Evolutionary conservation across 2,888 invertebrate species (phyloP).

Genomic region (Eupithecia subfuscata): DNA sequence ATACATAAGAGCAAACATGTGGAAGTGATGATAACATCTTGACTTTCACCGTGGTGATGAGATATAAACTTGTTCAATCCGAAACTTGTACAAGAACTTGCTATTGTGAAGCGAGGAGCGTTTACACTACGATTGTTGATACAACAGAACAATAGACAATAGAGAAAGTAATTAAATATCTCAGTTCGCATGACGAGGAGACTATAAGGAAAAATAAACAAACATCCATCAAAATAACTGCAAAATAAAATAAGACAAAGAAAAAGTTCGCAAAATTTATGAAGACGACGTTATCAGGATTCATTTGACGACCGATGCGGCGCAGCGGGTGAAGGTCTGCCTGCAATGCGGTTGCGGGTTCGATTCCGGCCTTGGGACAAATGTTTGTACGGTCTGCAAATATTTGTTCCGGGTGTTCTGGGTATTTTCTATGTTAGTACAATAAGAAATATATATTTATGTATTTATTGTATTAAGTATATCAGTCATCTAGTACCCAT

Average conservation of each 20-base stretch:
- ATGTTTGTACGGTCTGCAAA: too few relatives aligned
- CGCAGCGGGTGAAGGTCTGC: too few relatives aligned
- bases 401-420: too few relatives aligned
- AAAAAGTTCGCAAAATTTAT: background rate
- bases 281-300: background rate
- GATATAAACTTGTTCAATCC: conserved; percentile 19
- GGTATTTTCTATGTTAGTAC: too few relatives aligned
- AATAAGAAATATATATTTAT: too few relatives aligned
- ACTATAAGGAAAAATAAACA: background rate
- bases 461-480: too few relatives aligned
- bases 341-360: too few relatives aligned
- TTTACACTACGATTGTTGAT: conserved; percentile 12
- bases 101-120: conserved; percentile 20
- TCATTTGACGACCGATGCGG: too few relatives aligned
- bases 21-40: conserved; percentile 33
- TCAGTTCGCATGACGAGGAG: background rate
- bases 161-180: conserved; percentile 6
- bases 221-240: background rate
- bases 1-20: conserved; percentile 33
- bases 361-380: too few relatives aligned
- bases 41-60: conserved; percentile 21
- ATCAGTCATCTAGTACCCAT: too few relatives aligned
- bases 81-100: conserved; percentile 14
- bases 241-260: background rate
- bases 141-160: conserved; percentile 1